Percentiles rank a stretch among this genome's conserved stretches.
Conservation (phyloP, 2,888 invertebrate genomes). For the Phytoseiulus persimilis region DNA sequence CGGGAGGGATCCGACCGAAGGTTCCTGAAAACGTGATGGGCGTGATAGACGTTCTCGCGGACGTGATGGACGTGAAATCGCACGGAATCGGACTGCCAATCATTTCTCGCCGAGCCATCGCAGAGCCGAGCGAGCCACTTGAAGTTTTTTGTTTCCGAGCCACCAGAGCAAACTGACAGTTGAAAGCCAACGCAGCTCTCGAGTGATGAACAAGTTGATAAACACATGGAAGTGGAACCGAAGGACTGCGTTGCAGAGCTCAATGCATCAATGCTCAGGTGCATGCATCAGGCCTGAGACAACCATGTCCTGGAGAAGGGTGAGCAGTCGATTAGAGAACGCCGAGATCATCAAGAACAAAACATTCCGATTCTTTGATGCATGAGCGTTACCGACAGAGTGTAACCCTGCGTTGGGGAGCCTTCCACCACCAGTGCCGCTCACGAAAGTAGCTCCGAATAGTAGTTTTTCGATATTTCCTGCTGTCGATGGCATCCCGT, state of each 20-base stretch:
- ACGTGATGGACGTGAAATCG: not conserved
- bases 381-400: no score
- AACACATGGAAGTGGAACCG: not conserved
- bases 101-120: not conserved
- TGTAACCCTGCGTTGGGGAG: no score
- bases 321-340: no score
- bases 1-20: not conserved
- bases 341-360: no score
- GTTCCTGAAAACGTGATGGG: not conserved
- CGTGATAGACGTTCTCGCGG: not conserved
- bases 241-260: not conserved
- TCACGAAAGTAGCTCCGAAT: no score
- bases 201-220: not conserved
- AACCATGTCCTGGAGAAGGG: no score
- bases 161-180: not conserved
- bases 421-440: no score
- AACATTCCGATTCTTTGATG: no score
- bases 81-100: not conserved
- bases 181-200: not conserved
- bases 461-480: not conserved
- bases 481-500: not conserved
- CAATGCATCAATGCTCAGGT: no score
- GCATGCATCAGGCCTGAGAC: no score
- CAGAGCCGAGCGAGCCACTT: not conserved
- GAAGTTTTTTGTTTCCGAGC: not conserved